Evolutionary conservation across 2,113 vertebrate species (phyloP).

Genomic region (Vulpes lagopus): DNA sequence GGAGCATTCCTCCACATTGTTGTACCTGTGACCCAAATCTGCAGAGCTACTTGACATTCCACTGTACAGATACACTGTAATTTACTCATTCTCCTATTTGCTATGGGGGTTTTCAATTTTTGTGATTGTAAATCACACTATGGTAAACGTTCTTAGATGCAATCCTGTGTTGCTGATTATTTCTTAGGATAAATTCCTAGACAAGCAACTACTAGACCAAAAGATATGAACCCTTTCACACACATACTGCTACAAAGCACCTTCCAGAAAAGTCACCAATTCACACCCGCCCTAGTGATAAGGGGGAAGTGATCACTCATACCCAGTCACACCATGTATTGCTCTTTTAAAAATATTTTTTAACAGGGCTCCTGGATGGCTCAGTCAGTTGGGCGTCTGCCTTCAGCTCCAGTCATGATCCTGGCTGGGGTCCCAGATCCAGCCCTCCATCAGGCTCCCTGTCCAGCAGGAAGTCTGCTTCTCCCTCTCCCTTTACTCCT

Average conservation of each 20-base stretch:
- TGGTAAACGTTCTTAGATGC: neutral
- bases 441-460: too few relatives aligned
- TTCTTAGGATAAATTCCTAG: neutral
- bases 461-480: too few relatives aligned
- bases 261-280: neutral
- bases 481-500: too few relatives aligned
- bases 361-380: neutral
- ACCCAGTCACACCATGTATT: rapidly evolving
- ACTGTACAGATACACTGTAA: neutral
- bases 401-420: too few relatives aligned
- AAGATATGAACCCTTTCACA: neutral
- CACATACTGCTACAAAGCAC: neutral
- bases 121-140: neutral
- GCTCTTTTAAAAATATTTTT: neutral
- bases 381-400: too few relatives aligned
- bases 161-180: neutral
- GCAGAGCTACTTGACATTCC: neutral
- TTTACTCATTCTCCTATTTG: neutral
- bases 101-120: neutral
- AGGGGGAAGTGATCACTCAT: neutral
- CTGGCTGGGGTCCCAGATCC: too few relatives aligned
- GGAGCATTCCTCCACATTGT: neutral
- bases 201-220: neutral
- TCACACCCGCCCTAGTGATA: rapidly evolving
- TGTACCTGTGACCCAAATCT: too few relatives aligned